These are phyloP conservation scores for Trichogramma evanescens DNA, from an alignment of 2,888 invertebrate genomes.

Conservation along the genomic window DNA sequence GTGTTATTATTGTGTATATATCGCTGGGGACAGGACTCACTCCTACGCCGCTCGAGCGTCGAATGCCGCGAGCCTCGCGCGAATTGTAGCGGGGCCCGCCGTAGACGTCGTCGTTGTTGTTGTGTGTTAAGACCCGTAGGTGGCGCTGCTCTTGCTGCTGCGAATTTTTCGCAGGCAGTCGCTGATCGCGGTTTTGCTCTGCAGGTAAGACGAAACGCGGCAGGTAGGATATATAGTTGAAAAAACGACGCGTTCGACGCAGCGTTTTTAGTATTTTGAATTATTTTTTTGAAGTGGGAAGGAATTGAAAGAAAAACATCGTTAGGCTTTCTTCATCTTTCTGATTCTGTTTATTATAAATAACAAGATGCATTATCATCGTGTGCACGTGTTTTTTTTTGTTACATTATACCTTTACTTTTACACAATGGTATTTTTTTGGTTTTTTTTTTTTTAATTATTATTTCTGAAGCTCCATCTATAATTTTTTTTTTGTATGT, in stretches of 20 bases:
- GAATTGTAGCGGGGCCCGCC: too few species aligned
- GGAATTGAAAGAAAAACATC: constrained; percentile 7
- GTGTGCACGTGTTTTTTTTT: constrained; percentile 41
- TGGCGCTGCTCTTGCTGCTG: not conserved
- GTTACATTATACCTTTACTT: constrained; percentile 21
- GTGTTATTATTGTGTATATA: constrained; percentile 26
- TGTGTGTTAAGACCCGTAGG: not conserved
- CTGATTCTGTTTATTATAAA: constrained; percentile 42
- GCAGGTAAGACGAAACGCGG: not conserved
- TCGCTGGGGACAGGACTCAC: constrained; percentile 34
- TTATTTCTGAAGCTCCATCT: constrained; percentile 37
- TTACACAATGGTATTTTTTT: constrained; percentile 6
- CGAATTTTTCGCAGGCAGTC: not conserved
- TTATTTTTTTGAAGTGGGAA: not conserved
- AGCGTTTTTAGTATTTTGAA: not conserved
- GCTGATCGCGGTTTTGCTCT: not conserved
- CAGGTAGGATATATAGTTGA: not conserved
- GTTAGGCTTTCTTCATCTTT: constrained; percentile 15
- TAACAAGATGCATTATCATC: constrained; percentile 43
- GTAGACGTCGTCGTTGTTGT: too few species aligned
- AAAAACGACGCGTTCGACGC: not conserved
- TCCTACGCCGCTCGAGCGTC: constrained; percentile 42
- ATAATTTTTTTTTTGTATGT: constrained; percentile 7
- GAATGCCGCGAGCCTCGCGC: constrained; percentile 32
- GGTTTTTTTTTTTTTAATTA: too few species aligned